Evolutionary conservation across 2,113 vertebrate genomes (phyloP).

Genomic region (Tychaedon coryphoeus): DNA sequence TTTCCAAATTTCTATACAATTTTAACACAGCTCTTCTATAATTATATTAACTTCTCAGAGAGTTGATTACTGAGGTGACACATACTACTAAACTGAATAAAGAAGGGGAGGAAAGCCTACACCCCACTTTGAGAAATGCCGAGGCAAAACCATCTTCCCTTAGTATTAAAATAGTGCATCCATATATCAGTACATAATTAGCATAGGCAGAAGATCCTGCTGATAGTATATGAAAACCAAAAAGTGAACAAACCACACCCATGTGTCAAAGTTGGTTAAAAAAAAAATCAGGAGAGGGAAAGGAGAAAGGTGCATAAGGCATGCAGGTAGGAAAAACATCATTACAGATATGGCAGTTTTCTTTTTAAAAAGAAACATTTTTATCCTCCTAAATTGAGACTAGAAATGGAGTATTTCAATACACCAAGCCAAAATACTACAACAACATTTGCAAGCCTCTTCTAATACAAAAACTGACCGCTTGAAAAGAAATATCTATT

Average conservation of each 20-base stretch:
- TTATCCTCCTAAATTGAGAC: background rate
- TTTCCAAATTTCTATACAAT: background rate
- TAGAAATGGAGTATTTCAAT: background rate
- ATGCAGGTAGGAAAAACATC: background rate
- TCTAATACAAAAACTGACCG: background rate
- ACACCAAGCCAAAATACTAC: background rate
- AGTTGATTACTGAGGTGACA: background rate
- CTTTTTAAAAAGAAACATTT: background rate
- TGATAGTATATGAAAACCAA: background rate
- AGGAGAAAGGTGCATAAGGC: background rate
- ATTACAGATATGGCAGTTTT: background rate
- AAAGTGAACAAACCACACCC: background rate
- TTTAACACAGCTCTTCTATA: background rate
- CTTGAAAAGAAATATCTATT: background rate
- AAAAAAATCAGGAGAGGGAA: background rate
- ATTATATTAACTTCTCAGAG: background rate
- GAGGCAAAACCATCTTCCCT: background rate
- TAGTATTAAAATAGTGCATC: background rate
- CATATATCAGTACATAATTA: background rate
- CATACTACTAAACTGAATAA: background rate
- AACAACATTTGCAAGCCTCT: background rate
- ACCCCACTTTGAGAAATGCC: background rate
- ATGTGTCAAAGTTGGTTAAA: background rate
- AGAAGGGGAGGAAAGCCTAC: fast-evolving
- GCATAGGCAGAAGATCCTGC: background rate